phyloP scores from a whole-genome alignment of 2,888 invertebrate genomes.

The Flabesymbios commensalis region DNA sequence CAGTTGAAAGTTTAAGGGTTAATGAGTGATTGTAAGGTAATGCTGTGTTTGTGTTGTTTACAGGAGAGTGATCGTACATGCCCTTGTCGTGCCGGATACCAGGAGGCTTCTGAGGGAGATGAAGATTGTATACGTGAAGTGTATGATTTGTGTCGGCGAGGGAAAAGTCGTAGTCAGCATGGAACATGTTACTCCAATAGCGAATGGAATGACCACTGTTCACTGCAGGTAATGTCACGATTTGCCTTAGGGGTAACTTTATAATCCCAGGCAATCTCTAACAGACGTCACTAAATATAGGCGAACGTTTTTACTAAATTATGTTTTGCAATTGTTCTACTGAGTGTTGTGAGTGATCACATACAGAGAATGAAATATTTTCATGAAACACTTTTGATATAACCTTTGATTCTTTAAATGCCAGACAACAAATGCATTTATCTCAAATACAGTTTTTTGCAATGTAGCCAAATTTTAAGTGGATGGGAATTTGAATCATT shows the following conservation, averaged over 20 bases:
- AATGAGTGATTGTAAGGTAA: neutral
- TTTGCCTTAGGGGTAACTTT: no score
- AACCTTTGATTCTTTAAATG: neutral
- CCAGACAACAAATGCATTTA: no score
- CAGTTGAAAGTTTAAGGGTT: no score
- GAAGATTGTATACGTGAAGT: slow-evolving; percentile 51
- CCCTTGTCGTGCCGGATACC: slow-evolving; percentile 51
- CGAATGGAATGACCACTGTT: slow-evolving; percentile 46
- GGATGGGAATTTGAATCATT: neutral
- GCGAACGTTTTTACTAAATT: no score
- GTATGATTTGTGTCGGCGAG: slow-evolving; percentile 44
- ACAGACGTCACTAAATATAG: no score
- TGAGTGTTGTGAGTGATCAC: no score
- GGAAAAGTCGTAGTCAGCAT: slow-evolving; percentile 41
- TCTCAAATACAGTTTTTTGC: no score
- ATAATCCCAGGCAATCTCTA: no score
- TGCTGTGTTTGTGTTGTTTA: neutral
- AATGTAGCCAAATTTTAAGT: no score
- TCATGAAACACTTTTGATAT: neutral
- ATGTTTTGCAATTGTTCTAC: no score
- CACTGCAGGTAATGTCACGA: no score
- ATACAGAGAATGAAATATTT: slow-evolving; percentile 38
- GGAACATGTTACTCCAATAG: slow-evolving; percentile 43
- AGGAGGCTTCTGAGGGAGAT: slow-evolving; percentile 31
- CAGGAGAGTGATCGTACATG: slow-evolving; percentile 53